A percentile compares a stretch with the other conserved stretches of the same genome.
Conservation (phyloP, 2,797 vertebrate species). For the Ctenopoma multispine region DNA sequence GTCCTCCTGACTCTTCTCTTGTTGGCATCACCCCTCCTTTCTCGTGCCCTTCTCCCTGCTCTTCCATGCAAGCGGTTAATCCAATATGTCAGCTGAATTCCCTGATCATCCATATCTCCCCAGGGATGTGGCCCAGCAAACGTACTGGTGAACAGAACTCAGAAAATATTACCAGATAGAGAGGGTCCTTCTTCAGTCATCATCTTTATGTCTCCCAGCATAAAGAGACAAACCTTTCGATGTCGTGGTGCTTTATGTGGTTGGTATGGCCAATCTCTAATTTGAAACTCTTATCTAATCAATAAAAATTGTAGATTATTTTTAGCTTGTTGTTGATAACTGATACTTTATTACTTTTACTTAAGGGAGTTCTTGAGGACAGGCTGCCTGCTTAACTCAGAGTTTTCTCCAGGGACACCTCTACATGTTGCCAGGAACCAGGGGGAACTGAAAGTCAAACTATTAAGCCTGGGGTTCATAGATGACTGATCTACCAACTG, state of each 20-base stretch:
- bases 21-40: conserved; percentile 19
- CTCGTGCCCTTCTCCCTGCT: conserved; percentile 11
- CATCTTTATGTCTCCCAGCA: conserved; percentile 12
- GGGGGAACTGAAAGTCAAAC: too few species aligned
- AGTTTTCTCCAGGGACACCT: too few species aligned
- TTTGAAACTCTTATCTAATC: conserved; percentile 2
- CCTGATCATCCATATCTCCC: conserved; percentile 52
- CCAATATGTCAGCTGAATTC: conserved; percentile 64
- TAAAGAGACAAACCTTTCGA: background rate
- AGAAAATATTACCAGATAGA: conserved; percentile 29
- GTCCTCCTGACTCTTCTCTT: conserved; percentile 10
- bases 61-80: conserved; percentile 54
- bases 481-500: too few species aligned
- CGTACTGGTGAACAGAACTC: conserved; percentile 21
- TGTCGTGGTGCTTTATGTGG: background rate
- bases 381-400: too few species aligned
- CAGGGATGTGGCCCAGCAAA: conserved; percentile 25
- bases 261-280: background rate
- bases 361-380: too few species aligned
- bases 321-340: background rate
- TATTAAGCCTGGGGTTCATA: too few species aligned
- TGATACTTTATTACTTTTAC: too few species aligned
- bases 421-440: too few species aligned
- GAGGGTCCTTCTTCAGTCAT: conserved; percentile 6
- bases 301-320: conserved; percentile 14